Base-by-base conservation (phyloP, 2,888 invertebrate genomes). In the Pammene aurita region DNA sequence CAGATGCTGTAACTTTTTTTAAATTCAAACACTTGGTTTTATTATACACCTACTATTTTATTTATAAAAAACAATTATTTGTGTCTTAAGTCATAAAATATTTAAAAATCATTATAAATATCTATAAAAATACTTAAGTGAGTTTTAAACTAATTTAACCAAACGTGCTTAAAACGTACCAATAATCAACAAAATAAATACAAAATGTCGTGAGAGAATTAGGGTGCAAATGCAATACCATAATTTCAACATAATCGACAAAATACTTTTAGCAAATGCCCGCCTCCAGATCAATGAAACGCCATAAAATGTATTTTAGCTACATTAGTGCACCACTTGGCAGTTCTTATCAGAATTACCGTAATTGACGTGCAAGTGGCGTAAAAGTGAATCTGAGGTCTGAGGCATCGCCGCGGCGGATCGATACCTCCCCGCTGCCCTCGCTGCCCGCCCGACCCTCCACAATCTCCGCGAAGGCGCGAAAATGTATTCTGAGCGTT, bases 311-410 rank as follows among this genome's bases (percentile, higher is more conserved):
- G 16, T 60, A 38, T 58, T 65, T 50, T 14, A 48, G 52, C 60
- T 54, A 65, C 63, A 68, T 69, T 55, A 65, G 58, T 65, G 64
- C 50, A 44, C 76, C 79, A 78, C 74, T 79, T 75, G 65, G 71
- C 66, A 74, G 72, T 71, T 72, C 75, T 78, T 79, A 81, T 79
- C 78, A 74, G 74, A 79, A 76, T 79, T 75, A 79, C 76, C 73
- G 79, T 84, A 83, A 84, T 82, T 84, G 85, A 81, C 83, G 77
- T 71, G 74, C 80, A 82, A 85, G 81, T 83, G 83, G 80, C 83
- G 83, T 84, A 83, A 85, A 86, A 87, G 84, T 83, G 82, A 85
- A 83, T 84, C 81, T 77, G 76, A 78, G 77, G 66, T 84, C 81
- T 77, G 76, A 78, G 77, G 66, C 77, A 76, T 75, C 77, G 78